Conservation (phyloP, 1,140 invertebrate species). For the Brachionus calyciflorus region DNA sequence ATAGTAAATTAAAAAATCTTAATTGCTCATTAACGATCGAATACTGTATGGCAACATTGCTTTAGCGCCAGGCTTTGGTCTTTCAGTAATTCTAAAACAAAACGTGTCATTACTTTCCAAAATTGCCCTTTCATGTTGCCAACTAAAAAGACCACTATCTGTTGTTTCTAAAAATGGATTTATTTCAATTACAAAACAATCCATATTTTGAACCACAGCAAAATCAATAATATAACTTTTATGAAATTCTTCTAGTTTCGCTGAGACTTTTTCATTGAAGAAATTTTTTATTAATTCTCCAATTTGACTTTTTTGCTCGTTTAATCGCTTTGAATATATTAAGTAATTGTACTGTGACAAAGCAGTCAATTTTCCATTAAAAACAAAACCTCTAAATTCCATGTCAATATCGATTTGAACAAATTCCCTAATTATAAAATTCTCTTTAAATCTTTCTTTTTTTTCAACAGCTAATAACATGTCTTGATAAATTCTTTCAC, state of each 20-base stretch:
- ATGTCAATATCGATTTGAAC: slow-evolving; percentile 54
- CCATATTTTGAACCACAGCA: slow-evolving; percentile 51
- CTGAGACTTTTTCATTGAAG: slow-evolving; percentile 49
- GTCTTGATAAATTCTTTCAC: slow-evolving; percentile 55
- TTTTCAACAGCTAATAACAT: slow-evolving; percentile 51
- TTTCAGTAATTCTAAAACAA: slow-evolving; percentile 50
- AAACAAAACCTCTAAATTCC: slow-evolving; percentile 56
- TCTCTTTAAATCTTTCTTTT: slow-evolving; percentile 51
- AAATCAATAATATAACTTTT: slow-evolving; percentile 53
- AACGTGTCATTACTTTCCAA: slow-evolving; percentile 48
- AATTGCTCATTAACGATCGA: background rate
- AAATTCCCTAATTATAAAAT: slow-evolving; percentile 53
- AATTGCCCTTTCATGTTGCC: slow-evolving; percentile 52
- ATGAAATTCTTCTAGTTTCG: slow-evolving; percentile 50
- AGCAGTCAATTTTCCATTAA: slow-evolving; percentile 49
- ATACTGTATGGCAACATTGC: slow-evolving; percentile 51
- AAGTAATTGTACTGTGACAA: slow-evolving; percentile 56
- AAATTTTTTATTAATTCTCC: slow-evolving; percentile 48
- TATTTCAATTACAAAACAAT: slow-evolving; percentile 54
- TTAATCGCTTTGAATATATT: slow-evolving; percentile 51
- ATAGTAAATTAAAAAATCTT: no score
- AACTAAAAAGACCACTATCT: slow-evolving; percentile 54
- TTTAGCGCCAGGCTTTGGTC: slow-evolving; percentile 51
- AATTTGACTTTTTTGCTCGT: slow-evolving; percentile 48
- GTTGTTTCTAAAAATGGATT: slow-evolving; percentile 55